Evolutionary conservation across 2,888 invertebrate genomes (phyloP).

Genomic region (Scrobipalpa atriplicella): DNA sequence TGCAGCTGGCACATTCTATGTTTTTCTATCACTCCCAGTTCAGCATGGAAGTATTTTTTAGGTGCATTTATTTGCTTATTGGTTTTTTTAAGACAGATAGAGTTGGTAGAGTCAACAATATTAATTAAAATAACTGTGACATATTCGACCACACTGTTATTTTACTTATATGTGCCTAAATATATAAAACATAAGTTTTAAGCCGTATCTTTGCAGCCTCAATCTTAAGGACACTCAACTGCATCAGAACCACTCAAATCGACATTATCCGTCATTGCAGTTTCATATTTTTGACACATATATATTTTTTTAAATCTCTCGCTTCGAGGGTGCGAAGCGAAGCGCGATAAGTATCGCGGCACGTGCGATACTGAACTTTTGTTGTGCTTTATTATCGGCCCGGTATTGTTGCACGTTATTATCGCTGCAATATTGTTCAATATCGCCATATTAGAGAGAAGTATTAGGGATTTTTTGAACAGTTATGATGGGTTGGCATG

Average conservation of each 20-base stretch:
- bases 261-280: not conserved
- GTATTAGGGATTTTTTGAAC: not conserved
- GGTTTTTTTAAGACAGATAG: no score
- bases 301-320: slow-evolving; percentile 1
- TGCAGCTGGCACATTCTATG: no score
- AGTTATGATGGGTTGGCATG: slow-evolving; percentile 2
- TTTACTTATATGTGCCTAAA: no score
- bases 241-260: not conserved
- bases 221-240: no score
- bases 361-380: slow-evolving; percentile 64
- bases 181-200: no score
- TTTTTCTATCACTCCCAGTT: no score
- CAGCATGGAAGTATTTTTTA: no score
- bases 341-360: slow-evolving; percentile 73
- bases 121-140: no score
- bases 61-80: no score
- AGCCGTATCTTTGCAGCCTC: no score
- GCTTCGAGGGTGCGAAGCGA: slow-evolving; percentile 62
- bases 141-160: no score
- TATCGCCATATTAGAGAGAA: slow-evolving; percentile 43
- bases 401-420: slow-evolving; percentile 65
- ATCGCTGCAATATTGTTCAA: slow-evolving; percentile 35
- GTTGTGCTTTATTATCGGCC: slow-evolving; percentile 46
- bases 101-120: no score
- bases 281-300: slow-evolving; percentile 10